phyloP scores from a whole-genome alignment of 1,140 invertebrate species.

The Ceratitis capitata region DNA sequence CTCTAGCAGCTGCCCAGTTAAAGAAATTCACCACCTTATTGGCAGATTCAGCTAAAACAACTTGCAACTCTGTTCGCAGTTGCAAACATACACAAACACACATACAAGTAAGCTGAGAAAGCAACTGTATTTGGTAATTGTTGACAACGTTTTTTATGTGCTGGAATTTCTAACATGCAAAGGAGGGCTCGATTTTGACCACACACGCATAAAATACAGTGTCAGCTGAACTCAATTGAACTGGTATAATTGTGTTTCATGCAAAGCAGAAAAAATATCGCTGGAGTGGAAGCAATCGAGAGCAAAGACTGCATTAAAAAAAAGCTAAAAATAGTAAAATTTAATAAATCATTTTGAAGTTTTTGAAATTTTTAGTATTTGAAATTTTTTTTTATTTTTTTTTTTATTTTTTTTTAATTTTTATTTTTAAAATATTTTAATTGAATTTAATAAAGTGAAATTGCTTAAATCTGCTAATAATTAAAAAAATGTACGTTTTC shows the following conservation, averaged over 20 bases:
- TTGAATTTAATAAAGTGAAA: neutral
- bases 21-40: neutral
- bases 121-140: too few species aligned
- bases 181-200: too few species aligned
- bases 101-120: neutral
- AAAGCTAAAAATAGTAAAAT: too few species aligned
- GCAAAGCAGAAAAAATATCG: neutral
- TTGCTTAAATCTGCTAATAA: too few species aligned
- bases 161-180: neutral
- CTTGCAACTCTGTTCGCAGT: too few species aligned
- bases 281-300: neutral
- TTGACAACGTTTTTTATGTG: neutral
- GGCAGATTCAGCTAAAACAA: constrained; percentile 8
- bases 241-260: too few species aligned
- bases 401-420: neutral
- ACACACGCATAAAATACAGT: too few species aligned
- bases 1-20: neutral
- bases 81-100: neutral
- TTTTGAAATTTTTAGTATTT: too few species aligned
- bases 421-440: neutral
- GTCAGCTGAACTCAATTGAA: too few species aligned
- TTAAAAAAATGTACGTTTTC: too few species aligned
- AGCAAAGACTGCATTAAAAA: neutral
- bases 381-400: neutral
- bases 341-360: too few species aligned